phyloP scores from a whole-genome alignment of 2,797 vertebrate species.

The Acrocephalus scirpaceus region DNA sequence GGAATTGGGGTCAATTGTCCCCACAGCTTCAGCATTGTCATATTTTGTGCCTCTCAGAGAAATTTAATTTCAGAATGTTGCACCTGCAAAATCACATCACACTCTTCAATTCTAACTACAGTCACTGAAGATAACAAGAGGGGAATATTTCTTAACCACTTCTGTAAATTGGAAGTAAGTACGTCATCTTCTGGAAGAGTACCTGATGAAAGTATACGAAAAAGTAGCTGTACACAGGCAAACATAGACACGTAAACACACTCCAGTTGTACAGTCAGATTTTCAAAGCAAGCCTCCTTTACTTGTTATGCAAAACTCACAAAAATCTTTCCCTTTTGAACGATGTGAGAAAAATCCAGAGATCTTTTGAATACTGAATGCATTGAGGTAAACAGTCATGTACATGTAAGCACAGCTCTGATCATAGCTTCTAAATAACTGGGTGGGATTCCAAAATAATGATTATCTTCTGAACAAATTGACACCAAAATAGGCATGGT shows the following conservation, averaged over 20 bases:
- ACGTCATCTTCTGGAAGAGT: background rate
- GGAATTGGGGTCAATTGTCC: background rate
- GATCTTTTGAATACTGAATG: background rate
- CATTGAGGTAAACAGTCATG: fast-evolving
- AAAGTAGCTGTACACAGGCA: background rate
- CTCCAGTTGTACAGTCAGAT: background rate
- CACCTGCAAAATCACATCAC: background rate
- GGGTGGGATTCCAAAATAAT: background rate
- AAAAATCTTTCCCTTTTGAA: background rate
- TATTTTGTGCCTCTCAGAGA: background rate
- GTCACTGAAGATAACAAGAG: background rate
- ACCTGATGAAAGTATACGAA: background rate
- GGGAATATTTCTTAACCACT: background rate
- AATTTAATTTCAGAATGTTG: background rate
- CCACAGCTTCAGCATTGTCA: background rate
- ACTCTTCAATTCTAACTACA: background rate
- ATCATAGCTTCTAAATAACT: background rate
- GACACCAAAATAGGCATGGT: background rate
- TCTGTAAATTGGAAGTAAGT: background rate
- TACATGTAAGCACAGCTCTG: background rate
- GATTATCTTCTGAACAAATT: background rate
- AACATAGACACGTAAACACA: background rate
- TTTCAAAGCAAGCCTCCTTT: background rate
- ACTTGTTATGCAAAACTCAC: background rate
- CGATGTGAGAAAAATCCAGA: background rate